phyloP scores from a whole-genome alignment of 2,113 vertebrate genomes.

The Crotalus viridis region DNA sequence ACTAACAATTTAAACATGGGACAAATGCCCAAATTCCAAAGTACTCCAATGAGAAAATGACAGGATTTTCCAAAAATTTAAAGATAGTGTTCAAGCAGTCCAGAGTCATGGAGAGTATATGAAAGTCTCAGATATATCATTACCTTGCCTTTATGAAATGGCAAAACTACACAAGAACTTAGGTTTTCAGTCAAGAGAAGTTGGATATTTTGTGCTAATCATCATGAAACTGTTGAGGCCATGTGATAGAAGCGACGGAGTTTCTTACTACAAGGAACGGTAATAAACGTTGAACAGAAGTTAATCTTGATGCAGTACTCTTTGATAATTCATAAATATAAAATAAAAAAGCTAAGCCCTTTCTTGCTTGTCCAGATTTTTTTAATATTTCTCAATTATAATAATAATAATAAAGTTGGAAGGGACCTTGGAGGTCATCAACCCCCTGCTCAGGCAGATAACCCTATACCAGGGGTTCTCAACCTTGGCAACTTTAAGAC shows the following conservation, averaged over 20 bases:
- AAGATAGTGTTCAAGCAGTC: not conserved
- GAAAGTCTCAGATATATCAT: constrained; percentile 16
- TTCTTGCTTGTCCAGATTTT: not conserved
- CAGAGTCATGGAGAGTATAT: not conserved
- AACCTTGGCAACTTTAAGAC: too few relatives aligned
- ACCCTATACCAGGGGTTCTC: too few relatives aligned
- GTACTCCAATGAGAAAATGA: not conserved
- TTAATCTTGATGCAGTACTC: constrained; percentile 33
- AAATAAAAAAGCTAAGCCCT: constrained; percentile 35
- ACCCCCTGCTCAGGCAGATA: too few relatives aligned
- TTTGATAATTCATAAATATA: constrained; percentile 62
- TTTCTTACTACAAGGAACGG: constrained; percentile 45
- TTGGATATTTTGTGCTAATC: constrained; percentile 31
- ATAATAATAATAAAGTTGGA: too few relatives aligned
- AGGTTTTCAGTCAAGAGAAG: constrained; percentile 49
- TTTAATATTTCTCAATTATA: constrained; percentile 17
- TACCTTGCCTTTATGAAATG: constrained; percentile 26
- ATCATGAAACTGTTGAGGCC: constrained; percentile 45
- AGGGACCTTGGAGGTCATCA: too few relatives aligned
- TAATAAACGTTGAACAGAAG: constrained; percentile 58
- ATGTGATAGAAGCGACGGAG: constrained; percentile 37
- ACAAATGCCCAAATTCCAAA: constrained; percentile 42
- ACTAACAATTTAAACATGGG: constrained; percentile 18
- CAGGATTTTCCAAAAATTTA: not conserved
- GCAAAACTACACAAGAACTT: constrained; percentile 54